phyloP scores from a whole-genome alignment of 2,888 invertebrate species.

The Melolontha melolontha region DNA sequence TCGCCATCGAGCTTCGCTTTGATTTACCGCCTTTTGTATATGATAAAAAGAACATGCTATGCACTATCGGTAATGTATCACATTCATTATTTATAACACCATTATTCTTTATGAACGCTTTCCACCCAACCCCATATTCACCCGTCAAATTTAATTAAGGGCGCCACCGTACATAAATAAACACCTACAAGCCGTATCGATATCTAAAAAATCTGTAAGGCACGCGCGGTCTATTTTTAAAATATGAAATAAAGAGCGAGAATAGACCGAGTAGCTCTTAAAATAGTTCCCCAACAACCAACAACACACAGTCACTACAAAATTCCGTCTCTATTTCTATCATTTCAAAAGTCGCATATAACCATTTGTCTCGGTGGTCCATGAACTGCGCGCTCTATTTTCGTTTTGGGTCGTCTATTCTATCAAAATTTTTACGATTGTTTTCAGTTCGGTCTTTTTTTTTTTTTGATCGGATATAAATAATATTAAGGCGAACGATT shows the following conservation, averaged over 20 bases:
- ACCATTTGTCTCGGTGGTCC: constrained; percentile 36
- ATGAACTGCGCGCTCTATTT: constrained; percentile 31
- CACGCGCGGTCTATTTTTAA: constrained; percentile 33
- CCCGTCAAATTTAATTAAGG: constrained; percentile 22
- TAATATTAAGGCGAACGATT: no score
- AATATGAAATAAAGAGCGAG: constrained; percentile 18
- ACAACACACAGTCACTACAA: constrained; percentile 15
- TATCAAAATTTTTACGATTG: constrained; percentile 1
- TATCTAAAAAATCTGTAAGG: constrained; percentile 30
- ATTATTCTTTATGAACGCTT: neutral
- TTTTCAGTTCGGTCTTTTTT: no score
- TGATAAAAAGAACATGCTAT: no score
- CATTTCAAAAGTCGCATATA: constrained; percentile 32
- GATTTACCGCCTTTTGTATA: no score
- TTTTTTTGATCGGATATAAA: no score
- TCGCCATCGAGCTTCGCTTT: no score
- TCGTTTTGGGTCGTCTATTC: neutral
- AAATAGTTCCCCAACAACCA: constrained; percentile 1
- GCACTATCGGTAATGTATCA: neutral
- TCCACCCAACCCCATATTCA: neutral
- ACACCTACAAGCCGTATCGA: constrained; percentile 25
- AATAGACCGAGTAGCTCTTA: constrained; percentile 20
- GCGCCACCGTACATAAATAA: constrained; percentile 17
- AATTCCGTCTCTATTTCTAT: constrained; percentile 24
- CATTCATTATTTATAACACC: constrained; percentile 11